Evolutionary conservation across 92 coral and sea anemone species (phyloP).

Genomic region (Parazoanthus atlanticus): DNA sequence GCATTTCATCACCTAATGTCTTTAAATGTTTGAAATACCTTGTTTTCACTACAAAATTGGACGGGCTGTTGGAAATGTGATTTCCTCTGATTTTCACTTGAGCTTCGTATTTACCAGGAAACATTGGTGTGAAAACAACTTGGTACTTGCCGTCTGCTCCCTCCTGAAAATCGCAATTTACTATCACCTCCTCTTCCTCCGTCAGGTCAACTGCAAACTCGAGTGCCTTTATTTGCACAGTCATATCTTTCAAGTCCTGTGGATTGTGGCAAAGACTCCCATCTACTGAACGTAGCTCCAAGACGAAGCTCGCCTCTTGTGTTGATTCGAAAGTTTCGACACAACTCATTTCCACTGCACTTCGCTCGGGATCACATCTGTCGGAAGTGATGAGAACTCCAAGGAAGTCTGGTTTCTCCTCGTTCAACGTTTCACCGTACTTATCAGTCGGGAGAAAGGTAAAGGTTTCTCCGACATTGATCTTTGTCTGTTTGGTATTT

Average conservation of each 20-base stretch:
- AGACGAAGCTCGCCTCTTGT: neutral
- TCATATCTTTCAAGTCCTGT: neutral
- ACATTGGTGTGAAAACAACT: neutral
- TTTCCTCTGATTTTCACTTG: neutral
- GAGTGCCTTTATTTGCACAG: neutral
- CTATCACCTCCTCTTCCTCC: neutral
- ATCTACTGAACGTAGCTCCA: conserved; percentile 6
- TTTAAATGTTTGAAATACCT: neutral
- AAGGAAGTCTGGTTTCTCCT: neutral
- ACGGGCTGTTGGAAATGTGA: neutral
- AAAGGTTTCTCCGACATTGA: neutral
- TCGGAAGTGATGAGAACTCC: neutral
- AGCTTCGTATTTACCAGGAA: neutral
- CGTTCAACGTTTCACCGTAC: neutral
- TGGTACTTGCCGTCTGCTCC: neutral
- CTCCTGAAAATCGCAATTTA: neutral
- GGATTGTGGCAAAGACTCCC: neutral
- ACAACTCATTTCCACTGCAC: neutral
- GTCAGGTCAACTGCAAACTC: no score
- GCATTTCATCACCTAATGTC: neutral
- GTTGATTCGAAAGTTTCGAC: neutral
- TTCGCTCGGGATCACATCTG: neutral
- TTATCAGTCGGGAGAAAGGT: neutral
- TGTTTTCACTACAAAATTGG: neutral
- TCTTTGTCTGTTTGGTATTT: neutral